These are phyloP conservation scores for Heliconius eleuchia DNA, from an alignment of 1,140 invertebrate genomes.

Conservation along the genomic window DNA sequence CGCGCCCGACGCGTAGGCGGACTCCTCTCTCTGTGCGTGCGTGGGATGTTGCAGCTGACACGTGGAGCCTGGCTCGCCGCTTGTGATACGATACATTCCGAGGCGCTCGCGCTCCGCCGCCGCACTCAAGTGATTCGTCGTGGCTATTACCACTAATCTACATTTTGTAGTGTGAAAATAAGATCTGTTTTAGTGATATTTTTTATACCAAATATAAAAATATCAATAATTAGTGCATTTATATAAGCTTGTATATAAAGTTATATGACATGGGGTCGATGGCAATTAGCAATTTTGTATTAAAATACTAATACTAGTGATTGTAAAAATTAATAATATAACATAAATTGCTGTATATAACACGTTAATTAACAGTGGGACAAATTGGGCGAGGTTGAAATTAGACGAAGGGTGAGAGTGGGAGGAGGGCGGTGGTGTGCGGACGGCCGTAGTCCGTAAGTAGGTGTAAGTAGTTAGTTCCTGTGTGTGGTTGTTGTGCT, in stretches of 20 bases:
- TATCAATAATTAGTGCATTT: background rate
- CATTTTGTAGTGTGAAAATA: background rate
- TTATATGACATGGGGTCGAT: background rate
- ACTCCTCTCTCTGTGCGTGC: slow-evolving; percentile 41
- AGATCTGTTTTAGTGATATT: background rate
- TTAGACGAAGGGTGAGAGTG: background rate
- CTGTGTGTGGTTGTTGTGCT: slow-evolving; percentile 64
- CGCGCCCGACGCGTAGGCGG: too few relatives aligned
- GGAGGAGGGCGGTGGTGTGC: background rate
- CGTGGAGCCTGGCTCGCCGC: slow-evolving; percentile 45
- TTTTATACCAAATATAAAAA: background rate
- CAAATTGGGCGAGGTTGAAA: background rate
- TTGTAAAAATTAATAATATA: background rate
- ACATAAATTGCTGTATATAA: background rate
- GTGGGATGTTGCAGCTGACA: slow-evolving; percentile 44
- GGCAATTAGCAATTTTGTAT: background rate
- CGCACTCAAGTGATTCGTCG: background rate
- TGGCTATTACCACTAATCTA: background rate
- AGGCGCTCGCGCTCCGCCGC: slow-evolving; percentile 9
- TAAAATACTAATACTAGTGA: background rate
- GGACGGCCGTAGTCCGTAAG: slow-evolving; percentile 22
- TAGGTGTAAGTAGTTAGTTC: slow-evolving; percentile 53
- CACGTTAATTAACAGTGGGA: background rate
- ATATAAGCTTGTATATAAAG: background rate
- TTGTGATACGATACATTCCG: slow-evolving; percentile 57